These are phyloP conservation scores for Ctenomys sociabilis DNA, from an alignment of 2,113 vertebrate species.

Conservation along the genomic window DNA sequence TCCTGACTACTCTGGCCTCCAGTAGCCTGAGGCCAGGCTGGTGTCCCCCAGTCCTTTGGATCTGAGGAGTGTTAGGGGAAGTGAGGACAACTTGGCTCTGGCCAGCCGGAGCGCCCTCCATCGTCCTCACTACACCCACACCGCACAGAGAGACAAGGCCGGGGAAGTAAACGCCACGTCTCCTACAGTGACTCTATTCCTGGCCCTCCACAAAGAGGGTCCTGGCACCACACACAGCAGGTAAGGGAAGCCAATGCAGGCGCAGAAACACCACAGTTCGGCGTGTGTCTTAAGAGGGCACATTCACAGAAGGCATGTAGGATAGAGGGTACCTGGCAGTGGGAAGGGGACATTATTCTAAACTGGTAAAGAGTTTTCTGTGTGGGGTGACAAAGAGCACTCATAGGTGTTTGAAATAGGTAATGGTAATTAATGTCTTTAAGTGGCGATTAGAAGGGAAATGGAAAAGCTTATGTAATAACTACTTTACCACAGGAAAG, in stretches of 20 bases:
- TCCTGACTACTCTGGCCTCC: background rate
- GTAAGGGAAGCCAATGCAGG: background rate
- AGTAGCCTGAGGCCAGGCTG: background rate
- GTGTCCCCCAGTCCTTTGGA: background rate
- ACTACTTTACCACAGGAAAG: background rate
- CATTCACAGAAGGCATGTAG: background rate
- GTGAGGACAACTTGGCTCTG: background rate
- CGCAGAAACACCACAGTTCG: background rate
- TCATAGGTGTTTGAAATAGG: background rate
- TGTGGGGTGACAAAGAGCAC: background rate
- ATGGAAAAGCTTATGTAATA: background rate
- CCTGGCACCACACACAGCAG: background rate
- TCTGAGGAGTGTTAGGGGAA: background rate
- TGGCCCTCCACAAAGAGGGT: background rate
- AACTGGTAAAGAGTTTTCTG: background rate
- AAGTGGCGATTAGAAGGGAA: background rate
- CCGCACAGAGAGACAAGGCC: background rate
- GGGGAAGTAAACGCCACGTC: rapidly evolving
- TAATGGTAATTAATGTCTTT: background rate
- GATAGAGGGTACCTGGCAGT: background rate
- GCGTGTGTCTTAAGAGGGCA: background rate
- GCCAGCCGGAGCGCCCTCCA: background rate
- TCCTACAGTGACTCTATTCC: too few species aligned
- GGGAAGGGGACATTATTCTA: background rate
- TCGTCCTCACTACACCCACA: background rate